These are phyloP conservation scores for Sandelia bainsii DNA, from an alignment of 2,797 vertebrate genomes.

Conservation along the genomic window DNA sequence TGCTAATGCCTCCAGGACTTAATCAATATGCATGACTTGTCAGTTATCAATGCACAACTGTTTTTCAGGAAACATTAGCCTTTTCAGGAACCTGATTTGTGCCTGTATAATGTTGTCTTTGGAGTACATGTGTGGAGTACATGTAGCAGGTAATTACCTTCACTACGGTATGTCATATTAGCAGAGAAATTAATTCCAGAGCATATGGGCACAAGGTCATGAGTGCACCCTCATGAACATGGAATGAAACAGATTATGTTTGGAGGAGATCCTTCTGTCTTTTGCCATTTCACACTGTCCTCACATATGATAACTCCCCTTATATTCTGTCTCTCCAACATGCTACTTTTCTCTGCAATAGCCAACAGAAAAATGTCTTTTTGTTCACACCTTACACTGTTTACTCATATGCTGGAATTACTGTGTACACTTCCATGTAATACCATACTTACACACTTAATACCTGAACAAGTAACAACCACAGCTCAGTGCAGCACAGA, in stretches of 20 bases:
- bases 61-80: slow-evolving; percentile 69
- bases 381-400: neutral
- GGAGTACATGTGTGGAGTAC: slow-evolving; percentile 38
- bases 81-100: slow-evolving; percentile 53
- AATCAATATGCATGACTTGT: slow-evolving; percentile 79
- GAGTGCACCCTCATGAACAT: slow-evolving; percentile 39
- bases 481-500: neutral
- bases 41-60: slow-evolving; percentile 71
- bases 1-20: slow-evolving; percentile 63
- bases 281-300: slow-evolving; percentile 19
- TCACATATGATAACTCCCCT: slow-evolving; percentile 22
- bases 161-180: slow-evolving; percentile 46
- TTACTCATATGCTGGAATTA: slow-evolving; percentile 1
- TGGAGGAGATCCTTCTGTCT: slow-evolving; percentile 28
- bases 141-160: slow-evolving; percentile 58
- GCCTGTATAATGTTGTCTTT: slow-evolving; percentile 54
- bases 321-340: slow-evolving; percentile 27
- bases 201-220: slow-evolving; percentile 16
- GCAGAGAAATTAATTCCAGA: slow-evolving; percentile 37
- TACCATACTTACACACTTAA: slow-evolving; percentile 11
- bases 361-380: slow-evolving; percentile 20
- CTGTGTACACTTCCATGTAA: slow-evolving; percentile 7
- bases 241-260: slow-evolving; percentile 12
- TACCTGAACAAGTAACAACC: neutral
- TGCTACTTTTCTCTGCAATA: slow-evolving; percentile 26